Percentiles rank a stretch among this genome's conserved stretches.
phyloP scores from a whole-genome alignment of 1,140 invertebrate species.

The Drosophila pallidifrons region DNA sequence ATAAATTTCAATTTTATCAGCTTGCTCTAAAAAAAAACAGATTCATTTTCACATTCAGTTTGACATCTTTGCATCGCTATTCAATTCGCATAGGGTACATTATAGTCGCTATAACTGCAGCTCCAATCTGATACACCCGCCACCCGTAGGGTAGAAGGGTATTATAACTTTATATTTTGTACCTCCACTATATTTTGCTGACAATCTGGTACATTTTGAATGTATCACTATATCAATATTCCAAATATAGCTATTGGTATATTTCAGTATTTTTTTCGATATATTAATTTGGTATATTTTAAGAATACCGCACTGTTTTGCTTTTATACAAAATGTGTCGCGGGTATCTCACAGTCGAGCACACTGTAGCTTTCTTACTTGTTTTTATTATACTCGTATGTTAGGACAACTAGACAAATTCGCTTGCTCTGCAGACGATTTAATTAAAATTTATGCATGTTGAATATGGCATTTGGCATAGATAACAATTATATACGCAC shows the following conservation, averaged over 20 bases:
- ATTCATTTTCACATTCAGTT: not conserved
- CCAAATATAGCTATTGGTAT: too few relatives aligned
- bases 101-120: not conserved
- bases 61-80: not conserved
- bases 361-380: too few relatives aligned
- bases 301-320: too few relatives aligned
- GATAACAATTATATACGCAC: constrained; percentile 51
- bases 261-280: too few relatives aligned
- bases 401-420: constrained; percentile 10
- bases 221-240: too few relatives aligned
- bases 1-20: constrained; percentile 2
- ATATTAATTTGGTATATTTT: too few relatives aligned
- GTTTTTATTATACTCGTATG: not conserved
- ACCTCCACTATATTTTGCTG: too few relatives aligned
- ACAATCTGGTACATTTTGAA: too few relatives aligned
- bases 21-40: not conserved
- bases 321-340: too few relatives aligned
- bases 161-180: too few relatives aligned
- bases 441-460: constrained; percentile 79
- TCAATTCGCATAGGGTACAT: not conserved
- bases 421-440: constrained; percentile 33
- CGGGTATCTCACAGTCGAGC: too few relatives aligned
- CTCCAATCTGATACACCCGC: not conserved
- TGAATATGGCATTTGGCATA: constrained; percentile 65
- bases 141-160: too few relatives aligned